Conservation (phyloP, 2,113 vertebrate genomes). For the Naja naja region DNA sequence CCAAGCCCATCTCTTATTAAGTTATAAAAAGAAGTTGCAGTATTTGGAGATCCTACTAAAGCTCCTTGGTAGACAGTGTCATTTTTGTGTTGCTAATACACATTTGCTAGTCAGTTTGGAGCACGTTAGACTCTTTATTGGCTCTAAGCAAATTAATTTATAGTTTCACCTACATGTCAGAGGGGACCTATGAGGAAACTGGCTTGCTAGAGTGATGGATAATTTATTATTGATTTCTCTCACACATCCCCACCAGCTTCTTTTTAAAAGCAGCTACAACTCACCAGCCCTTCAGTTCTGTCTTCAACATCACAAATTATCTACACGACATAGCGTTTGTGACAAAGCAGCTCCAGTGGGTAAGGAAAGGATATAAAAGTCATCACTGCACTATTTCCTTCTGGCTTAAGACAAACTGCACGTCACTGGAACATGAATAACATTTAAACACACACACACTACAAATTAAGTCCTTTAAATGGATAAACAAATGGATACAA, state of each 20-base stretch:
- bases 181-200: constrained; percentile 53
- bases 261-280: constrained; percentile 65
- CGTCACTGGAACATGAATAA: constrained; percentile 20
- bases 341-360: constrained; percentile 41
- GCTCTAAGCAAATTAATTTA: constrained; percentile 71
- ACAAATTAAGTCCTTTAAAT: background rate
- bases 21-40: constrained; percentile 73
- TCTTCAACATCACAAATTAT: constrained; percentile 48
- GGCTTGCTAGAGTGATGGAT: constrained; percentile 65
- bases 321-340: constrained; percentile 22
- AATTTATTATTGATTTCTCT: constrained; percentile 74
- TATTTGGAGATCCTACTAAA: constrained; percentile 50
- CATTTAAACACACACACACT: background rate
- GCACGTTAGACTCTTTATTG: constrained; percentile 50
- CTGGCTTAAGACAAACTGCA: constrained; percentile 35
- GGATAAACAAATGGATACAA: background rate
- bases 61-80: constrained; percentile 65
- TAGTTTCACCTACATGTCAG: constrained; percentile 66
- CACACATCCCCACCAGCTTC: constrained; percentile 26
- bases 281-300: constrained; percentile 53
- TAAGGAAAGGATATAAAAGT: constrained; percentile 43
- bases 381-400: constrained; percentile 32
- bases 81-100: constrained; percentile 69
- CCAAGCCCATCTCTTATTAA: constrained; percentile 67
- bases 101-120: constrained; percentile 50